Evolutionary conservation across 2,113 vertebrate genomes (phyloP).

Genomic region (Dissostichus mawsoni): DNA sequence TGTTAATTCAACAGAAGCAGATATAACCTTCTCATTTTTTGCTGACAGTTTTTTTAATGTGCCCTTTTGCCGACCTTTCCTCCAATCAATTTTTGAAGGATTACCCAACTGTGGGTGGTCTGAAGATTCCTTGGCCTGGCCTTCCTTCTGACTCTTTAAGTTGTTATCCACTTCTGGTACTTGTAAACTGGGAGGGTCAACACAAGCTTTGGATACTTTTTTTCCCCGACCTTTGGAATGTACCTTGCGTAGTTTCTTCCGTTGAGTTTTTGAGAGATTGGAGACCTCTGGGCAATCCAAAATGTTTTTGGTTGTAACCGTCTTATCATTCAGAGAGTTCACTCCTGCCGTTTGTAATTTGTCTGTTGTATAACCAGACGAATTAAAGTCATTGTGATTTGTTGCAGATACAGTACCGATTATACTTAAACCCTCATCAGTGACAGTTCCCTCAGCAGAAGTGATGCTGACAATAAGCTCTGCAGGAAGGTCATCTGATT

Average conservation of each 20-base stretch:
- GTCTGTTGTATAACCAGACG: conserved; percentile 32
- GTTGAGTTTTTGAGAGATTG: conserved; percentile 38
- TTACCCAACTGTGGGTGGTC: neutral
- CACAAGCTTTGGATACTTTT: conserved; percentile 14
- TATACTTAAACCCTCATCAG: conserved; percentile 25
- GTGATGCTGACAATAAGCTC: conserved; percentile 75
- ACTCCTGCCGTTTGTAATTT: conserved; percentile 37
- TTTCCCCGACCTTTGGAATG: conserved; percentile 20
- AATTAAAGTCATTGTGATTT: conserved; percentile 48
- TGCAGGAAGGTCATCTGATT: conserved; percentile 65
- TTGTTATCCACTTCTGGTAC: conserved; percentile 20
- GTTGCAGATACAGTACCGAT: conserved; percentile 12
- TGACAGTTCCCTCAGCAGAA: conserved; percentile 58
- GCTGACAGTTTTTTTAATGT: conserved; percentile 53
- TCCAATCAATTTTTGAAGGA: conserved; percentile 38
- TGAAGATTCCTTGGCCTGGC: neutral
- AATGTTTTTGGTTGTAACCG: conserved; percentile 13
- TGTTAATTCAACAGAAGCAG: conserved; percentile 2
- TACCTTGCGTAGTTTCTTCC: conserved; percentile 43
- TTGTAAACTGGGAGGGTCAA: conserved; percentile 25
- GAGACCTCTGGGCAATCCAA: conserved; percentile 24
- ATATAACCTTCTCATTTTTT: conserved; percentile 44
- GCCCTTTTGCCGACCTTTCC: conserved; percentile 48
- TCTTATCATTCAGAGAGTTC: conserved; percentile 35
- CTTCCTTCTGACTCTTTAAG: neutral